Conservation (phyloP, 2,888 invertebrate species). For the Clistopyga incitator region DNA sequence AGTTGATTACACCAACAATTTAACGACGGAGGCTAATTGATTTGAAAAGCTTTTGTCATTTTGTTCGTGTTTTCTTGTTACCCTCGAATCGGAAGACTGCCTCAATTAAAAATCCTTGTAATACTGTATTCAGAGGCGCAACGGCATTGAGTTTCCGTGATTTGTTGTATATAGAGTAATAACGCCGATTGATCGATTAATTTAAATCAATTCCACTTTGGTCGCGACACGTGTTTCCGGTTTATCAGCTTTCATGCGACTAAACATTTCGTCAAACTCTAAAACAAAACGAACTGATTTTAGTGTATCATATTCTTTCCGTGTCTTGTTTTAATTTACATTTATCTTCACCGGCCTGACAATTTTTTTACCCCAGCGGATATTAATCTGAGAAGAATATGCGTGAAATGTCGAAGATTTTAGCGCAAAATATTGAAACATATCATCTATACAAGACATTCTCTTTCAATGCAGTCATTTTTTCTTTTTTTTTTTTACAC, state of each 20-base stretch:
- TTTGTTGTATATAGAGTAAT: conserved; percentile 11
- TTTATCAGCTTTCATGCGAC: not conserved
- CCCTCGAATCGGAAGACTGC: conserved; percentile 41
- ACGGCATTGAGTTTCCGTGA: conserved; percentile 3
- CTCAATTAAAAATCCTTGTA: conserved; percentile 12
- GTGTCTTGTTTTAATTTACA: conserved; percentile 3
- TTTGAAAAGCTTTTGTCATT: conserved; percentile 3
- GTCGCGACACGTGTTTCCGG: not conserved
- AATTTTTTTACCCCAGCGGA: too few relatives aligned
- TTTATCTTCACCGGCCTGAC: conserved; percentile 6
- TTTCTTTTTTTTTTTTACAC: too few relatives aligned
- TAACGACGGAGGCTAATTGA: not conserved
- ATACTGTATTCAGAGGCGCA: conserved; percentile 34
- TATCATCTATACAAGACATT: too few relatives aligned
- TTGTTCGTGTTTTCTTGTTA: not conserved
- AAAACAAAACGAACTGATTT: not conserved
- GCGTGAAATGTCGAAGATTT: too few relatives aligned
- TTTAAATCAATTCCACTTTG: conserved; percentile 22
- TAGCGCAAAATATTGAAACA: too few relatives aligned
- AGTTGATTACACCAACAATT: not conserved
- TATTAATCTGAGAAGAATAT: too few relatives aligned
- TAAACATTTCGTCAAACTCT: conserved; percentile 12
- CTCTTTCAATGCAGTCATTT: too few relatives aligned
- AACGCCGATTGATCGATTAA: conserved; percentile 4
- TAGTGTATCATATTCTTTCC: not conserved